Evolutionary conservation across 2,113 vertebrate genomes (phyloP).

Genomic region (Chiloscyllium plagiosum): DNA sequence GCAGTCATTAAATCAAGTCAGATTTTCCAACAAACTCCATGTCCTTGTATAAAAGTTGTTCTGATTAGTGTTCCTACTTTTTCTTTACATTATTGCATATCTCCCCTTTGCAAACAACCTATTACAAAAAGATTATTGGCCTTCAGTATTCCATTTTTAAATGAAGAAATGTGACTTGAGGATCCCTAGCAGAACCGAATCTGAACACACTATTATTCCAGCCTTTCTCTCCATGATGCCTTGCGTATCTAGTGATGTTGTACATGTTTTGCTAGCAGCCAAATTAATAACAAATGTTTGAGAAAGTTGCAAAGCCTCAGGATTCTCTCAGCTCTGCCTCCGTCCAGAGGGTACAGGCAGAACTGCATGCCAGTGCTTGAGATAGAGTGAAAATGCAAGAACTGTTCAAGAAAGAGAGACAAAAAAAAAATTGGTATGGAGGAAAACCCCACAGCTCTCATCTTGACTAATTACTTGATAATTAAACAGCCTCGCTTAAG

Average conservation of each 20-base stretch:
- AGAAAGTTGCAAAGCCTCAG: not conserved
- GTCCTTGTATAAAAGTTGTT: not conserved
- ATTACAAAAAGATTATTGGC: not conserved
- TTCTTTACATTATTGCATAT: not conserved
- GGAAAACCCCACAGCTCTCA: not conserved
- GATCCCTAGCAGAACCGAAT: not conserved
- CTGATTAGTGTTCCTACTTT: not conserved
- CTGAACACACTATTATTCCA: not conserved
- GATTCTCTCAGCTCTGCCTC: not conserved
- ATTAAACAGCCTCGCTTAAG: constrained; percentile 11
- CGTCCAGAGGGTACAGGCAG: not conserved
- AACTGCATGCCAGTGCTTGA: not conserved
- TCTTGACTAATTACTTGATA: not conserved
- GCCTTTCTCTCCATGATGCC: not conserved
- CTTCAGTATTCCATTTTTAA: not conserved
- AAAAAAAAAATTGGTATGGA: not conserved
- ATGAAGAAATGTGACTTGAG: not conserved
- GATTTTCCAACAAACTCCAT: not conserved
- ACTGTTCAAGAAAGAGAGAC: not conserved
- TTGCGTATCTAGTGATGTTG: not conserved
- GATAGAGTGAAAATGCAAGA: not conserved
- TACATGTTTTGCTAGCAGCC: not conserved
- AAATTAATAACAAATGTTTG: constrained; percentile 27
- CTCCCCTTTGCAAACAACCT: not conserved
- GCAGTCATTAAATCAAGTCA: not conserved